These are phyloP conservation scores for Arnoldichthys spilopterus DNA, from an alignment of 2,797 vertebrate genomes.

Conservation along the genomic window DNA sequence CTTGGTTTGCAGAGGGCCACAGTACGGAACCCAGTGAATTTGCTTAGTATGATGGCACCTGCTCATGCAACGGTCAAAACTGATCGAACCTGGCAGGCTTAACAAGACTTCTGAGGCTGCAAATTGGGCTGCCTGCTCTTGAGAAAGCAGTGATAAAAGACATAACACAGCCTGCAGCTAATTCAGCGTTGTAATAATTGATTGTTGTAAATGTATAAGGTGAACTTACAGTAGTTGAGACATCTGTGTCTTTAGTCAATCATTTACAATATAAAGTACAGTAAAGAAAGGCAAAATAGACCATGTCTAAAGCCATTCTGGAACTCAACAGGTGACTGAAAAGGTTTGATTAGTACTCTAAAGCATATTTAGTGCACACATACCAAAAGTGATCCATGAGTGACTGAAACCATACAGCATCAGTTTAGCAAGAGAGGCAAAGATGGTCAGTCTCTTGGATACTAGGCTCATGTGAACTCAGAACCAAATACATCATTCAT, in stretches of 20 bases:
- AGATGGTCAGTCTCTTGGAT: neutral
- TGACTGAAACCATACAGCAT: conserved; percentile 3
- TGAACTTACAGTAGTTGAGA: conserved; percentile 24
- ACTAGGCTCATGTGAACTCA: neutral
- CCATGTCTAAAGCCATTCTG: neutral
- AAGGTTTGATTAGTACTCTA: neutral
- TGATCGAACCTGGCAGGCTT: neutral
- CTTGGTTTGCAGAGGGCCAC: neutral
- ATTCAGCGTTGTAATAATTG: neutral
- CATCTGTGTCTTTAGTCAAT: neutral
- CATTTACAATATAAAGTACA: conserved; percentile 19
- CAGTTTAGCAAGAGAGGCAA: neutral
- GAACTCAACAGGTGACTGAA: neutral
- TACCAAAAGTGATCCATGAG: neutral
- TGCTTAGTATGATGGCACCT: neutral
- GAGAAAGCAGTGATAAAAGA: neutral
- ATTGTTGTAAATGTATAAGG: neutral
- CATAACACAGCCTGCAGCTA: neutral
- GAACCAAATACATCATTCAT: neutral
- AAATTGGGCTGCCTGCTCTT: conserved; percentile 6
- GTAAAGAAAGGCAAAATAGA: neutral
- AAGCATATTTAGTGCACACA: neutral
- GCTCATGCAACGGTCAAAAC: neutral
- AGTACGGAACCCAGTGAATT: neutral
- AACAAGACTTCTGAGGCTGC: neutral